Percentiles rank a stretch among this genome's conserved stretches.
phyloP scores from a whole-genome alignment of 2,797 vertebrate genomes.

The Lithobates pipiens region DNA sequence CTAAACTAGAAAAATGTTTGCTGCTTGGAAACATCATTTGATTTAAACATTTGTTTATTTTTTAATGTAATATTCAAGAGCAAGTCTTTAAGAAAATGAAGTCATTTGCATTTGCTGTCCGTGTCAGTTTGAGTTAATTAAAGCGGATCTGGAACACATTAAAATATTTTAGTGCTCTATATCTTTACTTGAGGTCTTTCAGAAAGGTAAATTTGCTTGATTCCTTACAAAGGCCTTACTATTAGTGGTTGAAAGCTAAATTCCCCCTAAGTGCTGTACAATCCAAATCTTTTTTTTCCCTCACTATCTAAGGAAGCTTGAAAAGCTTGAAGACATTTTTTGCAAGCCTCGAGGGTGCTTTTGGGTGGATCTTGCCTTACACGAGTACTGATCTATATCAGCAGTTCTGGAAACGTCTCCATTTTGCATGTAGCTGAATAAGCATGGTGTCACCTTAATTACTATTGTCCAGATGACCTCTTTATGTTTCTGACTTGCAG shows the following conservation, averaged over 20 bases:
- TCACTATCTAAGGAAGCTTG: constrained; percentile 30
- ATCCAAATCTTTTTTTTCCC: constrained; percentile 20
- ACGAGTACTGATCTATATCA: constrained; percentile 50
- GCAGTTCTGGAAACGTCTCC: constrained; percentile 52
- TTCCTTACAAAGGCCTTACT: constrained; percentile 15
- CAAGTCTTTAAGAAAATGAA: constrained; percentile 1
- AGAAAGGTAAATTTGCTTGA: constrained; percentile 17
- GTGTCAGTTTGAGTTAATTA: constrained; percentile 21
- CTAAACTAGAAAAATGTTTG: too few species aligned
- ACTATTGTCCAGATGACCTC: constrained; percentile 58
- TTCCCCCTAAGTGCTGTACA: constrained; percentile 30
- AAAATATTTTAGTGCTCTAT: constrained; percentile 15
- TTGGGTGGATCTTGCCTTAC: constrained; percentile 48
- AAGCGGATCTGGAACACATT: constrained; percentile 18
- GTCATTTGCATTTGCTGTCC: constrained; percentile 15
- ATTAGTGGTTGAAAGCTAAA: constrained; percentile 38
- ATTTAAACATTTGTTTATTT: neutral
- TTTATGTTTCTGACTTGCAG: constrained; percentile 61
- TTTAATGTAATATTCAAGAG: neutral
- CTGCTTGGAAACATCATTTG: neutral
- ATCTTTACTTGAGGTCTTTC: constrained; percentile 8
- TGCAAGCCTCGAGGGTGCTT: constrained; percentile 47
- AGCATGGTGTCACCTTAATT: constrained; percentile 60
- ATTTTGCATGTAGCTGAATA: constrained; percentile 52
- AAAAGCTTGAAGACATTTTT: constrained; percentile 25